phyloP scores from a whole-genome alignment of 2,888 invertebrate species.

The Tachystola acroxantha region DNA sequence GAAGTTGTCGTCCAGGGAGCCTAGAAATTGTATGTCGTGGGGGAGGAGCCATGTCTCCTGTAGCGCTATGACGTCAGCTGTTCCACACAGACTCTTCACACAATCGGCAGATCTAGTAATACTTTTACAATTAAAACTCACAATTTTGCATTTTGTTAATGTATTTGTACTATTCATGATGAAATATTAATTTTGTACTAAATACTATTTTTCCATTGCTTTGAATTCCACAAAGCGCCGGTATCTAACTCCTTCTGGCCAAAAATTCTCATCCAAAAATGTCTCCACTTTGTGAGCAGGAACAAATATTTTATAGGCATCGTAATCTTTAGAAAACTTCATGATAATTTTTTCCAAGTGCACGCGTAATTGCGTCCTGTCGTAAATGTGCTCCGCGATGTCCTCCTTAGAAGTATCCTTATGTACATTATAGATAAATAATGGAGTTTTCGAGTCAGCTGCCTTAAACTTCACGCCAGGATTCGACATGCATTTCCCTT shows the following conservation, averaged over 20 bases:
- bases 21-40: not conserved
- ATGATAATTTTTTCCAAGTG: not conserved
- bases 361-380: not conserved
- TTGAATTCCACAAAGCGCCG: not conserved
- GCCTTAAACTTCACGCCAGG: not conserved
- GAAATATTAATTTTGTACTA: not conserved
- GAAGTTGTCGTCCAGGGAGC: not conserved
- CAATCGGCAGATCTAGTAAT: slow-evolving; percentile 3
- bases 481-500: not conserved
- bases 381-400: not conserved
- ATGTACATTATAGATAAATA: not conserved
- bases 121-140: slow-evolving; percentile 12
- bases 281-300: not conserved
- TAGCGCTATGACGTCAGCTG: not conserved
- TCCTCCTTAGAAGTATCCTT: not conserved
- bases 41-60: slow-evolving; percentile 1
- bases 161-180: not conserved
- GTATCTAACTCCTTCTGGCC: slow-evolving; percentile 4
- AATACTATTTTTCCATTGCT: not conserved
- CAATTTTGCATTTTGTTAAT: not conserved
- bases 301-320: slow-evolving; percentile 2
- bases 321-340: not conserved
- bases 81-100: not conserved
- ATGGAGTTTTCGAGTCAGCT: not conserved
- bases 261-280: slow-evolving; percentile 13